Base-by-base conservation (phyloP, 23 tunicate genomes). In the Ascidia mentula region DNA sequence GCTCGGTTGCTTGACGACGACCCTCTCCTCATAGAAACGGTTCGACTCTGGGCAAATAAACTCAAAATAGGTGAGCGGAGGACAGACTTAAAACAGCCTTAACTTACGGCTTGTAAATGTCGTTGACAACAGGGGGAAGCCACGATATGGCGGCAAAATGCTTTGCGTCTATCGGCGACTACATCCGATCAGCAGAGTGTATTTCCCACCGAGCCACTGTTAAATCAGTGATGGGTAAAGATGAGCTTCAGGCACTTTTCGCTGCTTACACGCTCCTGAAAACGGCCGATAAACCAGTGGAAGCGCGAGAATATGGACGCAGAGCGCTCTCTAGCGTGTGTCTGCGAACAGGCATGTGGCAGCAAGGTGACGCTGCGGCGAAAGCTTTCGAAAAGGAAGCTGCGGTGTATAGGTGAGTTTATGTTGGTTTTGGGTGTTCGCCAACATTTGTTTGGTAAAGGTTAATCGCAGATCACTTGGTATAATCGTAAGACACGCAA, bases 121-220 rank as follows among this genome's bases (percentile, higher is more conserved):
- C 53, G 53, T n/a, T n/a, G n/a, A n/a, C n/a, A 32, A 18, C 31
- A 91, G 97, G 97, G 4, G 86, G 97, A 0, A 76, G 87, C 26
- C 77, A 46, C 59, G 97, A 91, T 40, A 77, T 85, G 82, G 97
- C 97, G 22, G 97, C 97, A 36, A 91, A 91, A 37, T 91, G 97
- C 59, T 91, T 91, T 69, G 90, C 90, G 12, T 81, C 97, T 32
- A 82, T 91, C 76, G 77, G 81, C 22, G 90, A 85, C 26, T 85
- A 81, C 46, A 53, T 31, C 15, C 37, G 31, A 38, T 89, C 97
- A 12, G 86, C 90, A 18, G 82, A 82, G 38, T 80, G 85, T 36
- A 72, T 91, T 1, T 34, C 87, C 3, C 72, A 80, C 34, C 84
- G 87, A 30, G 90, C 90, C 17, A 69, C 80, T 40, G 53, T 69